Conservation (phyloP, 92 coral and sea anemone species). For the Porites lobata region DNA sequence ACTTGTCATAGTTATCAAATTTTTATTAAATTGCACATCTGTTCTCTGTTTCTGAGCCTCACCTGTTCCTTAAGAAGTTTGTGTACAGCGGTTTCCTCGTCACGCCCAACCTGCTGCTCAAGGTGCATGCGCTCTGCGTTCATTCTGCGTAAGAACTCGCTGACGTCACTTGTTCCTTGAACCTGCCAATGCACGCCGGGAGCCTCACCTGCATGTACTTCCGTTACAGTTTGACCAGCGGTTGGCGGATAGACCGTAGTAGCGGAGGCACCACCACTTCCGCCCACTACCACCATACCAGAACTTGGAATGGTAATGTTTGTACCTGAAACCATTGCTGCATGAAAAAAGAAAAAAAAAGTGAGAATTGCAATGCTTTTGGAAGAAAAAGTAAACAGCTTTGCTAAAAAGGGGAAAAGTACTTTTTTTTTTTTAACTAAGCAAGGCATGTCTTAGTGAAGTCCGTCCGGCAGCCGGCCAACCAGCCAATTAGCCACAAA, state of each 20-base stretch:
- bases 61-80: conserved; percentile 89
- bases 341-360: background rate
- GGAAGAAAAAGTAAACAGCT: too few relatives aligned
- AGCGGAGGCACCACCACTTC: conserved; percentile 41
- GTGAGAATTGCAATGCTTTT: too few relatives aligned
- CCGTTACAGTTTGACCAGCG: conserved; percentile 53
- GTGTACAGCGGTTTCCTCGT: conserved; percentile 92
- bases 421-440: too few relatives aligned
- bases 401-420: too few relatives aligned
- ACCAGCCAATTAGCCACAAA: too few relatives aligned
- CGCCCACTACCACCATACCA: conserved; percentile 52
- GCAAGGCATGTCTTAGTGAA: too few relatives aligned
- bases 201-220: conserved; percentile 59
- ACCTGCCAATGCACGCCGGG: conserved; percentile 80
- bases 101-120: conserved; percentile 89
- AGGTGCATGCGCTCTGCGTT: conserved; percentile 95
- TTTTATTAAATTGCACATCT: background rate
- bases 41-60: background rate
- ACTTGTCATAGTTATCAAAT: background rate
- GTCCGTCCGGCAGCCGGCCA: too few relatives aligned
- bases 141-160: conserved; percentile 93
- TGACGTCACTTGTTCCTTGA: conserved; percentile 91
- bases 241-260: conserved; percentile 61
- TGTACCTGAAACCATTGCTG: conserved; percentile 18
- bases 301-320: conserved; percentile 42